A percentile compares a stretch with the other conserved stretches of the same genome.
These are phyloP conservation scores for Epirrhoe alternata DNA, from an alignment of 2,888 invertebrate genomes.

Conservation along the genomic window DNA sequence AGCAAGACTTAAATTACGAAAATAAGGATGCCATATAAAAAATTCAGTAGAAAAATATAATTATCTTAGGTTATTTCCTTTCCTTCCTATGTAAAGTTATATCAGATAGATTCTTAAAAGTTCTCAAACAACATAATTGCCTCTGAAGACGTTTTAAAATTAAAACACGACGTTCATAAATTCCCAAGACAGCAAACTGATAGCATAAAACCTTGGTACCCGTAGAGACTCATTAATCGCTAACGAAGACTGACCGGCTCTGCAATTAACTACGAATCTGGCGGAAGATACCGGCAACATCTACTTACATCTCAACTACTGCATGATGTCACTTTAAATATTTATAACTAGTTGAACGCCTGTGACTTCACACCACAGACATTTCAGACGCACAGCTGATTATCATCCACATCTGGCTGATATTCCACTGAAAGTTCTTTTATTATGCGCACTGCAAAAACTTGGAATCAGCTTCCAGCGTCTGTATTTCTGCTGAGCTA, in stretches of 20 bases:
- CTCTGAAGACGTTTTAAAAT: conserved; percentile 10
- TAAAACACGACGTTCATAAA: conserved; percentile 20
- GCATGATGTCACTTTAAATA: conserved; percentile 48
- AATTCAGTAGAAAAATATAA: no score
- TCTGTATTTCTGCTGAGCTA: no score
- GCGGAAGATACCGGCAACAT: conserved; percentile 34
- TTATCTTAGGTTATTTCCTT: no score
- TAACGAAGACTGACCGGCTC: conserved; percentile 38
- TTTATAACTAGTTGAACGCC: conserved; percentile 46
- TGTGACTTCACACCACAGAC: background rate
- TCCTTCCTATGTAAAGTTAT: no score
- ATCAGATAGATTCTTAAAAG: no score
- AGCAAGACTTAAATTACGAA: no score
- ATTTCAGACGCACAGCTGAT: no score
- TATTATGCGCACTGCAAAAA: no score
- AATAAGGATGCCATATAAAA: no score
- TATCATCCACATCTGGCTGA: no score
- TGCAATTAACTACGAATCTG: conserved; percentile 38
- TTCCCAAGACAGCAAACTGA: conserved; percentile 23
- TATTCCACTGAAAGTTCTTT: no score
- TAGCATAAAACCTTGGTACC: conserved; percentile 33
- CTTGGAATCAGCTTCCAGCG: no score
- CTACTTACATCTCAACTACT: conserved; percentile 42
- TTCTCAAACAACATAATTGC: background rate
- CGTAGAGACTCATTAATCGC: conserved; percentile 33